These are phyloP conservation scores for Phengaris arion DNA, from an alignment of 2,888 invertebrate genomes.

Conservation along the genomic window DNA sequence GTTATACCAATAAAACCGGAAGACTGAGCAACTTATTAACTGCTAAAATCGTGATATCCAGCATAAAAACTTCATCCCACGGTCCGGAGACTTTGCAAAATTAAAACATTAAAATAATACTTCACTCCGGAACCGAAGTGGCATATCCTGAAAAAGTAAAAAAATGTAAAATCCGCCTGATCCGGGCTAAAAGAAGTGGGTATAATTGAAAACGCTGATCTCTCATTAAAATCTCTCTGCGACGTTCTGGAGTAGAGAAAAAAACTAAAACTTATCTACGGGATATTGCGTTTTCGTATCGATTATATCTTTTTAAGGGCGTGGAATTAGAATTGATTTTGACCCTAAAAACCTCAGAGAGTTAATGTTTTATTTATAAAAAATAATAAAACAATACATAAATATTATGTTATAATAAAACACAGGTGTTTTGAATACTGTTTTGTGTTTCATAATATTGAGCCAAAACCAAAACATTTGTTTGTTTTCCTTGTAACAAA, in stretches of 20 bases:
- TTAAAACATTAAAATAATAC: conserved; percentile 25
- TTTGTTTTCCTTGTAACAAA: no score
- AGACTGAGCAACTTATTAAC: background rate
- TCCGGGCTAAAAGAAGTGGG: conserved; percentile 54
- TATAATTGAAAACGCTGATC: conserved; percentile 77
- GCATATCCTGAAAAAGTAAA: conserved; percentile 11
- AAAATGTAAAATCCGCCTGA: background rate
- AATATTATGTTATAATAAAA: no score
- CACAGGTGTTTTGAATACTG: no score
- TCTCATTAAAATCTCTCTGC: conserved; percentile 76
- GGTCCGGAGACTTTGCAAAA: conserved; percentile 6
- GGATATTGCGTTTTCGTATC: conserved; percentile 6
- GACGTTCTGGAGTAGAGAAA: conserved; percentile 52
- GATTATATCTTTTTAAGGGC: background rate
- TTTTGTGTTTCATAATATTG: no score
- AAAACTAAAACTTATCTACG: conserved; percentile 21
- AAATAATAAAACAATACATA: no score
- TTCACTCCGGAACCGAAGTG: conserved; percentile 1
- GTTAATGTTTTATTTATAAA: no score
- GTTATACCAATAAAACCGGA: no score
- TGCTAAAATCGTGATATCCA: background rate
- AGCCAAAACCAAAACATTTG: no score
- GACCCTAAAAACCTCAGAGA: background rate
- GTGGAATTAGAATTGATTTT: background rate
- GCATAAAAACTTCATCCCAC: background rate